A percentile compares a stretch with the other conserved stretches of the same genome.
phyloP scores from a whole-genome alignment of 2,888 invertebrate genomes.

The Drosophila greeni region DNA sequence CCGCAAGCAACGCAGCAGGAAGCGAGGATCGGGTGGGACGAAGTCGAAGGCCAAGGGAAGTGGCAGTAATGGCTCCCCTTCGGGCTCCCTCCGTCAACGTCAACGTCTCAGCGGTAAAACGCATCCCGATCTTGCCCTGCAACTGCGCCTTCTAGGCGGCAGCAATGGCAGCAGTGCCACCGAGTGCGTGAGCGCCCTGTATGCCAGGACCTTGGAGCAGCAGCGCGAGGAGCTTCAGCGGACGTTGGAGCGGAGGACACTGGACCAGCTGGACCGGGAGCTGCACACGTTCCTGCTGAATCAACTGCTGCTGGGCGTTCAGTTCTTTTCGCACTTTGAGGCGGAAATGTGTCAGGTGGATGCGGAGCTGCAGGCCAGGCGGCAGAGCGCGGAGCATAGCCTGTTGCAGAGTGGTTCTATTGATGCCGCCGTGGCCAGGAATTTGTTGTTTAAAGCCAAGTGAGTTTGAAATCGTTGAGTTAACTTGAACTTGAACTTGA shows the following conservation, averaged over 20 bases:
- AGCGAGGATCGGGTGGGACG: constrained; percentile 6
- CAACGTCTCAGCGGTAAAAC: constrained; percentile 16
- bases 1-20: constrained; percentile 56
- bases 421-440: constrained; percentile 83
- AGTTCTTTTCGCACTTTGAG: constrained; percentile 89
- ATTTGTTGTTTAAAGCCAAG: constrained; percentile 80
- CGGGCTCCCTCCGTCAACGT: constrained; percentile 18
- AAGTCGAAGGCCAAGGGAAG: no score
- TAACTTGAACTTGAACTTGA: no score
- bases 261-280: constrained; percentile 81
- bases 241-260: constrained; percentile 74
- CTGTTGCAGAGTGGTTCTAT: constrained; percentile 85
- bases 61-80: no score
- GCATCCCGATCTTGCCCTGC: constrained; percentile 37
- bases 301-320: constrained; percentile 86
- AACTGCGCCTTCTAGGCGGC: constrained; percentile 60
- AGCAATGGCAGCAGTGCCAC: constrained; percentile 57
- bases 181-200: constrained; percentile 57
- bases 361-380: constrained; percentile 67
- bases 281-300: constrained; percentile 87
- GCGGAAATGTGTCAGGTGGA: constrained; percentile 75
- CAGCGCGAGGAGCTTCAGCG: constrained; percentile 71
- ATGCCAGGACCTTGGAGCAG: constrained; percentile 64
- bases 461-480: no score
- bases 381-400: constrained; percentile 79